Conservation (phyloP, 2,113 vertebrate species). For the Buteo buteo region DNA sequence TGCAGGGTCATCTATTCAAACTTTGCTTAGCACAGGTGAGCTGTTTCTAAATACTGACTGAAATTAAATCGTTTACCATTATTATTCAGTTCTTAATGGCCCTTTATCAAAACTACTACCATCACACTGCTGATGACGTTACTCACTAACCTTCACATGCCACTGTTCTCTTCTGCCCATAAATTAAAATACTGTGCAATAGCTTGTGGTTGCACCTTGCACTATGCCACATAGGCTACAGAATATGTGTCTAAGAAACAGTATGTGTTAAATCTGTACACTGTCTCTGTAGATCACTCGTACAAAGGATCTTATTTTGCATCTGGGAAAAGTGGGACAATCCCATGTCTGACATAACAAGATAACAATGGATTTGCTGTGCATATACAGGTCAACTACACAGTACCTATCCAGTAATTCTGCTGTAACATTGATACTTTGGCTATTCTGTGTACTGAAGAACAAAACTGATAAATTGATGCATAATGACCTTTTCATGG, state of each 20-base stretch:
- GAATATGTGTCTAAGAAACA: background rate
- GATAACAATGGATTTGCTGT: background rate
- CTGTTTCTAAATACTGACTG: background rate
- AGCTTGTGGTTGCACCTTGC: background rate
- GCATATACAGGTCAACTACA: background rate
- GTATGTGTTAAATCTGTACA: fast-evolving
- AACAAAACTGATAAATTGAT: background rate
- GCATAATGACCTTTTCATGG: background rate
- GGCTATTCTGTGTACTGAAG: background rate
- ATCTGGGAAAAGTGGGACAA: background rate
- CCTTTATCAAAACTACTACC: background rate
- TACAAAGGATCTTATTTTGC: background rate
- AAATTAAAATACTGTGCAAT: background rate
- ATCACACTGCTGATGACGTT: background rate
- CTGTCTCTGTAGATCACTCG: background rate
- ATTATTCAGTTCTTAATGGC: background rate
- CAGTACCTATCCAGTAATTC: background rate
- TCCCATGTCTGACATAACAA: background rate
- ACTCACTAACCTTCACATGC: background rate
- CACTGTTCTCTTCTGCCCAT: background rate
- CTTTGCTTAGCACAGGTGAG: background rate
- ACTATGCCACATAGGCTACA: fast-evolving
- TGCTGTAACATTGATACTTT: background rate
- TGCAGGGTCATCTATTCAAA: background rate
- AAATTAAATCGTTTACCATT: background rate